Percentiles rank a stretch among this genome's conserved stretches.
Evolutionary conservation across 2,888 invertebrate species (phyloP).

Genomic region (Eumacrocentrus americanus): DNA sequence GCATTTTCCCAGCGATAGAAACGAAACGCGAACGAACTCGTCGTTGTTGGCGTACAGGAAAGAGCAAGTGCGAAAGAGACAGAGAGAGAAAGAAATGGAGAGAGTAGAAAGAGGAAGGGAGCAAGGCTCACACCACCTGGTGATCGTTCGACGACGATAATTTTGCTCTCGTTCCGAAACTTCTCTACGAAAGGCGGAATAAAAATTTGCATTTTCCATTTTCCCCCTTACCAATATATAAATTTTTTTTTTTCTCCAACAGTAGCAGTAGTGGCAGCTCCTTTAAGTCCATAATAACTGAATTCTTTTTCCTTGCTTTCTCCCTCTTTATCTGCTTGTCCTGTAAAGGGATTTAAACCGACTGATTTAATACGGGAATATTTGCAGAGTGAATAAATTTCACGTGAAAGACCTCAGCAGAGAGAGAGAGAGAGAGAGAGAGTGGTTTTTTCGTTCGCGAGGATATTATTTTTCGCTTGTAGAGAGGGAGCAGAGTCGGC

Average conservation of each 20-base stretch:
- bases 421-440: background rate
- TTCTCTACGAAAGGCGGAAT: slow-evolving; percentile 22
- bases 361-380: slow-evolving; percentile 32
- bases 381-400: slow-evolving; percentile 32
- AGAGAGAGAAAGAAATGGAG: background rate
- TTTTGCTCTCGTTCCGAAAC: slow-evolving; percentile 23
- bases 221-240: slow-evolving; percentile 27
- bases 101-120: background rate
- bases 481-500: slow-evolving; percentile 1
- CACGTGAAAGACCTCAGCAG: slow-evolving; percentile 16
- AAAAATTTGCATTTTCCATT: slow-evolving; percentile 32
- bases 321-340: slow-evolving; percentile 17
- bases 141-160: slow-evolving; percentile 28
- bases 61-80: too few species aligned
- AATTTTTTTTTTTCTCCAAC: slow-evolving; percentile 20
- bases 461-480: background rate
- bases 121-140: slow-evolving; percentile 22
- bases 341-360: slow-evolving; percentile 31
- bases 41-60: background rate
- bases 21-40: background rate
- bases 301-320: slow-evolving; percentile 1
- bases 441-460: background rate
- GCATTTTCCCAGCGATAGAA: background rate
- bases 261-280: slow-evolving; percentile 2
- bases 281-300: slow-evolving; percentile 24